Percentiles rank a stretch among this genome's conserved stretches.
These are phyloP conservation scores for Huso huso DNA, from an alignment of 2,797 vertebrate genomes.

Conservation along the genomic window DNA sequence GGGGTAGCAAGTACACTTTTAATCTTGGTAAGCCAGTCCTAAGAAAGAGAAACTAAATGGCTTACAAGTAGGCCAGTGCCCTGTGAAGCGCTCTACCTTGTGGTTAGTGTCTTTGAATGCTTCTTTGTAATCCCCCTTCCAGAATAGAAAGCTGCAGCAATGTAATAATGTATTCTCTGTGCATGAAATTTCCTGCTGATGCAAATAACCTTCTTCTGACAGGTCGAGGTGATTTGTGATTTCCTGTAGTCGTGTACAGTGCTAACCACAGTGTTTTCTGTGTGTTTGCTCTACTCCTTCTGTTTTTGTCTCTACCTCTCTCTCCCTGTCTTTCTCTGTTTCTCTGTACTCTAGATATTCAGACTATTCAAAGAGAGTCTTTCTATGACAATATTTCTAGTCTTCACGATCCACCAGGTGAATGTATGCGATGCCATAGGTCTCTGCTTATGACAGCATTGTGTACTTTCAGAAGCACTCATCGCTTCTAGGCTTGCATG, in stretches of 20 bases:
- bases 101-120: too few relatives aligned
- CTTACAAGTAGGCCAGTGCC: too few relatives aligned
- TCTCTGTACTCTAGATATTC: slow-evolving; percentile 84
- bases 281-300: slow-evolving; percentile 60
- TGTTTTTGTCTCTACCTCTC: slow-evolving; percentile 37
- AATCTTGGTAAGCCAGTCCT: too few relatives aligned
- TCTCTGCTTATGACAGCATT: slow-evolving; percentile 50
- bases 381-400: slow-evolving; percentile 97
- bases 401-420: slow-evolving; percentile 91
- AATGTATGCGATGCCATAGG: slow-evolving; percentile 68
- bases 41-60: too few relatives aligned
- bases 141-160: slow-evolving; percentile 2
- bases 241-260: slow-evolving; percentile 14
- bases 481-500: slow-evolving; percentile 79
- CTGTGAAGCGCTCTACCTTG: too few relatives aligned
- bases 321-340: slow-evolving; percentile 41
- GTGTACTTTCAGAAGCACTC: slow-evolving; percentile 53
- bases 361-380: slow-evolving; percentile 95
- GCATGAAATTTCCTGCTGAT: slow-evolving; percentile 10
- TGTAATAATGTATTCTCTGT: slow-evolving; percentile 4
- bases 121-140: too few relatives aligned
- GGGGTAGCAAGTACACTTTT: too few relatives aligned
- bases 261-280: slow-evolving; percentile 30
- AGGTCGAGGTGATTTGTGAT: slow-evolving; percentile 8
- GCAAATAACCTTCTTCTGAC: slow-evolving; percentile 7